Evolutionary conservation across 2,113 vertebrate genomes (phyloP).

Genomic region (Apodemus sylvaticus): DNA sequence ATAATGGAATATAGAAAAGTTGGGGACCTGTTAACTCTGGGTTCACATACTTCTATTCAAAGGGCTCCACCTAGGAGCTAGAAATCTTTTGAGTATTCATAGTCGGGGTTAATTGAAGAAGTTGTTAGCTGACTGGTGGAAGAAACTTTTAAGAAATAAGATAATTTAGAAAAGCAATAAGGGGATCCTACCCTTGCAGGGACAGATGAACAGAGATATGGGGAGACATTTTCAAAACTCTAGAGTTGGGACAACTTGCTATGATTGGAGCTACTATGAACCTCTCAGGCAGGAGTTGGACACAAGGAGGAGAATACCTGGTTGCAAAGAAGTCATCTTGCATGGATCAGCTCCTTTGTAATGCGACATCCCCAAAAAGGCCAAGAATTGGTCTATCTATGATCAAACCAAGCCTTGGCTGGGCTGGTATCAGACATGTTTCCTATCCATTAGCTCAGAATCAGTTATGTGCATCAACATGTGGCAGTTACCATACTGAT

Average conservation of each 20-base stretch:
- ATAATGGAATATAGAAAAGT: background rate
- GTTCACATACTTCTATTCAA: background rate
- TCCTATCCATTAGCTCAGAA: background rate
- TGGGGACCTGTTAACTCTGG: background rate
- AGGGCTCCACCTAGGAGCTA: background rate
- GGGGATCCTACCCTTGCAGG: background rate
- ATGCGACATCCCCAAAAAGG: background rate
- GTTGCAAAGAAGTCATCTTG: background rate
- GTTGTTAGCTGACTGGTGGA: background rate
- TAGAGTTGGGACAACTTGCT: background rate
- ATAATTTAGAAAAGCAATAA: background rate
- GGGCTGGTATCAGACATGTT: background rate
- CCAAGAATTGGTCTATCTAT: background rate
- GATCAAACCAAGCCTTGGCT: background rate
- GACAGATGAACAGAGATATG: background rate
- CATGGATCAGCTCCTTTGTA: background rate
- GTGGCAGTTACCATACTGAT: background rate
- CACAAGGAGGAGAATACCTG: background rate
- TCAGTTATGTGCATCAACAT: background rate
- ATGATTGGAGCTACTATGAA: background rate
- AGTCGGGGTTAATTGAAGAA: background rate
- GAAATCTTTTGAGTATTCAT: background rate
- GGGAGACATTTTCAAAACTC: background rate
- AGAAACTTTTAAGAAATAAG: background rate
- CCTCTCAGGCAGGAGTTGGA: background rate